These are phyloP conservation scores for Alethe castanea DNA, from an alignment of 2,113 vertebrate genomes.

Conservation along the genomic window DNA sequence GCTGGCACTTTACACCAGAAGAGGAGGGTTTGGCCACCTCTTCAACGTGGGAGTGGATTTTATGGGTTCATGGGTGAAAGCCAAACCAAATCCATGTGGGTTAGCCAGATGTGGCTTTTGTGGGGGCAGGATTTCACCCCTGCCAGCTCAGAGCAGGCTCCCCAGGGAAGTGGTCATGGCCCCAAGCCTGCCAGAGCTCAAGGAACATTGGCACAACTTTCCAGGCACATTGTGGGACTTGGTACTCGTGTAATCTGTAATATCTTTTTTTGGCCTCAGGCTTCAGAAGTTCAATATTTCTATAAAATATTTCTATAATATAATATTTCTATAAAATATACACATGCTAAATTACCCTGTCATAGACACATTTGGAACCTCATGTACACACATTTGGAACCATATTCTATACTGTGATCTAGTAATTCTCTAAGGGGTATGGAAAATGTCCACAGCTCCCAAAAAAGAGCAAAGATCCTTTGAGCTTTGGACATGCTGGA, in stretches of 20 bases:
- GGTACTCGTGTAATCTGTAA: not conserved
- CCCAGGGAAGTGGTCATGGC: rapidly evolving
- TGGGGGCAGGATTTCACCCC: not conserved
- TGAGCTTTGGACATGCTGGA: not conserved
- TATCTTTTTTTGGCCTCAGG: not conserved
- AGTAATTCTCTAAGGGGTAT: not conserved
- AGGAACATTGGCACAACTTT: too few relatives aligned
- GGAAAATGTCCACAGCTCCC: not conserved
- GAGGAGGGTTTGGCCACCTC: not conserved
- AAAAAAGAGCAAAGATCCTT: not conserved
- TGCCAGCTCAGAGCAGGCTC: not conserved
- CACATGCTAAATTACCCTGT: not conserved
- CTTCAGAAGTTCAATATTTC: not conserved
- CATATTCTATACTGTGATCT: not conserved
- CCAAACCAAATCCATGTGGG: not conserved
- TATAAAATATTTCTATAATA: not conserved
- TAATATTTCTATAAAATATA: not conserved
- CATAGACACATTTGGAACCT: not conserved
- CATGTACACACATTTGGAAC: not conserved
- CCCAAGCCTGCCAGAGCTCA: not conserved
- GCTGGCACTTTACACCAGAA: not conserved
- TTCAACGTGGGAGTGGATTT: not conserved
- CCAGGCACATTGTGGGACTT: not conserved
- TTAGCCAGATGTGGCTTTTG: not conserved
- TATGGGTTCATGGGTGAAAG: not conserved